Conservation (phyloP, 2,888 invertebrate genomes). For the Polia nebulosa region DNA sequence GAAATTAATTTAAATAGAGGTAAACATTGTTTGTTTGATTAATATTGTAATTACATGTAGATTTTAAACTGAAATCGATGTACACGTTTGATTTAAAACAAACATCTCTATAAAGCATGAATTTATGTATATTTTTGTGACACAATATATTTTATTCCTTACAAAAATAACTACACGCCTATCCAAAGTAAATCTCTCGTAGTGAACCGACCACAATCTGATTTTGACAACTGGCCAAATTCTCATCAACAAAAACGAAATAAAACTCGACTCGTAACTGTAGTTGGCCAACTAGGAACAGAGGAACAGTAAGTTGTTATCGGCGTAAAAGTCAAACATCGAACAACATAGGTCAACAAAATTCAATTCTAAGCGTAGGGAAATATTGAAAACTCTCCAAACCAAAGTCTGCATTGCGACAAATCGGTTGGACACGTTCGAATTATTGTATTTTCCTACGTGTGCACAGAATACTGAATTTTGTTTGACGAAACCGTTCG, state of each 20-base stretch:
- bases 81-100: neutral
- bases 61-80: neutral
- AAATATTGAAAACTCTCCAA: constrained; percentile 81
- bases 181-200: constrained; percentile 51
- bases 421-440: constrained; percentile 86
- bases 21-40: neutral
- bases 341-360: constrained; percentile 66
- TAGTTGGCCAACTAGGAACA: constrained; percentile 43
- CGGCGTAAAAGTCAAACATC: constrained; percentile 63
- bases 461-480: constrained; percentile 78
- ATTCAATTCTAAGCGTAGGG: constrained; percentile 67
- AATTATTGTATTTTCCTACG: constrained; percentile 82
- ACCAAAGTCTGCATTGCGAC: constrained; percentile 85
- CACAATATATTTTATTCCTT: neutral
- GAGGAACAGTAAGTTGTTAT: constrained; percentile 53
- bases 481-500: constrained; percentile 78
- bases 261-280: constrained; percentile 46
- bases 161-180: constrained; percentile 21
- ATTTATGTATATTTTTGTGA: neutral
- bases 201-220: constrained; percentile 46
- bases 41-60: neutral
- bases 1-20: no score
- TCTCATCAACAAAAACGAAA: constrained; percentile 58
- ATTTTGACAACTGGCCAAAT: constrained; percentile 63
- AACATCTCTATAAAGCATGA: neutral